Percentiles rank a stretch among this genome's conserved stretches.
phyloP scores from a whole-genome alignment of 2,113 vertebrate genomes.

The Gobiocypris rarus region DNA sequence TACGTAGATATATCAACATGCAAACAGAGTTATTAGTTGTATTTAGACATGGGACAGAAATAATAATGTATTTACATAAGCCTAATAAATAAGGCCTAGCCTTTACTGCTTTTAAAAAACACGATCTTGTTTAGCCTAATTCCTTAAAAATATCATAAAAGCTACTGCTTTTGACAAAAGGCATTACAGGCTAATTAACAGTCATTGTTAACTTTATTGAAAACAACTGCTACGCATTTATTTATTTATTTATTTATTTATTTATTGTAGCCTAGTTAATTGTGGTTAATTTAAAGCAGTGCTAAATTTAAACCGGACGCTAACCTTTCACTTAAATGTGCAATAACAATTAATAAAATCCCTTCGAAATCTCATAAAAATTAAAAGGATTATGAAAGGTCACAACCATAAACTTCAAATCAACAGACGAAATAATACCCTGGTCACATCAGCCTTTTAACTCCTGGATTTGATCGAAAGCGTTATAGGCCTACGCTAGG shows the following conservation, averaged over 20 bases:
- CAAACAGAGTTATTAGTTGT: not conserved
- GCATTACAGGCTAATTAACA: slow-evolving; percentile 8
- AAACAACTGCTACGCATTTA: not conserved
- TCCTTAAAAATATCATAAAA: not conserved
- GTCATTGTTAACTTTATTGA: not conserved
- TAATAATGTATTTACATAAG: not conserved
- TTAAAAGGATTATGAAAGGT: not conserved
- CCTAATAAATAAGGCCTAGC: not conserved
- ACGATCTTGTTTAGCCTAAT: not conserved
- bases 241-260: not conserved
- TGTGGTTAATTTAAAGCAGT: not conserved
- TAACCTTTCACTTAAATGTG: not conserved
- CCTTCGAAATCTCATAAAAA: not conserved
- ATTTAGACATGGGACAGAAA: not conserved
- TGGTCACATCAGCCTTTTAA: not conserved
- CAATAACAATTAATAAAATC: not conserved
- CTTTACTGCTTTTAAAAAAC: not conserved
- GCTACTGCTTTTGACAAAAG: not conserved
- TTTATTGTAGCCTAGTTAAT: no score
- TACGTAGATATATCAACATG: not conserved
- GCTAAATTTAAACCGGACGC: not conserved
- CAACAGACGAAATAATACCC: not conserved
- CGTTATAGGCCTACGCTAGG: no score
- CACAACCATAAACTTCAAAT: not conserved
- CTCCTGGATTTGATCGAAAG: not conserved